phyloP scores from a whole-genome alignment of 2,888 invertebrate species.

The Sarcophaga rosellei region DNA sequence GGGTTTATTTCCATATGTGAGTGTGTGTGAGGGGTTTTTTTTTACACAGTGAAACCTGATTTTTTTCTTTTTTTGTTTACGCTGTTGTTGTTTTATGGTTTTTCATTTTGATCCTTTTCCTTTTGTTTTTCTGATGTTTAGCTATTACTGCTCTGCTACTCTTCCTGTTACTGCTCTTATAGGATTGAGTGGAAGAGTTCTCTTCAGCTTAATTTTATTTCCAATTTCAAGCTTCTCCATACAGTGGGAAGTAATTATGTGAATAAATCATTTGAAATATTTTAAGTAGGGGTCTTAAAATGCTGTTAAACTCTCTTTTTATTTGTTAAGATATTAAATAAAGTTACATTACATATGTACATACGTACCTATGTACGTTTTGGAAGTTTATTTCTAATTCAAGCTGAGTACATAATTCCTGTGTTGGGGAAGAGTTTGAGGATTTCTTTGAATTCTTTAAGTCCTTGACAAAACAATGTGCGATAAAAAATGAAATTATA shows the following conservation, averaged over 20 bases:
- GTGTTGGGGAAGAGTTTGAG: too few relatives aligned
- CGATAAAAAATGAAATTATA: too few relatives aligned
- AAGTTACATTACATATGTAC: too few relatives aligned
- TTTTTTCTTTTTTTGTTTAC: constrained; percentile 20
- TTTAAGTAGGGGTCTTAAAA: neutral
- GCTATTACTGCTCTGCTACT: neutral
- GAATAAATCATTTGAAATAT: neutral
- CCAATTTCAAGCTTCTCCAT: neutral
- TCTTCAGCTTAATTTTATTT: constrained; percentile 1
- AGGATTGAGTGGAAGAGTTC: constrained; percentile 30
- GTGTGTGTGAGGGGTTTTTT: constrained; percentile 44
- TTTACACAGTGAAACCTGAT: constrained; percentile 40
- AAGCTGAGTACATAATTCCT: too few relatives aligned
- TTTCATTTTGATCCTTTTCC: constrained; percentile 7
- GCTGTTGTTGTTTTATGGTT: constrained; percentile 5
- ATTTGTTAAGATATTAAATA: neutral
- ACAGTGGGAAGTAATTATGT: neutral
- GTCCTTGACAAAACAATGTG: too few relatives aligned
- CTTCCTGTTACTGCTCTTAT: neutral
- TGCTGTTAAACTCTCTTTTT: neutral
- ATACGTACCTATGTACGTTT: too few relatives aligned
- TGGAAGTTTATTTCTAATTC: too few relatives aligned
- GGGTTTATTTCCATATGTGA: constrained; percentile 25
- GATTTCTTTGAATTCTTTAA: too few relatives aligned
- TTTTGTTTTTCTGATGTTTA: neutral